phyloP scores from a whole-genome alignment of 2,797 vertebrate species.

The Halcyon badia region DNA sequence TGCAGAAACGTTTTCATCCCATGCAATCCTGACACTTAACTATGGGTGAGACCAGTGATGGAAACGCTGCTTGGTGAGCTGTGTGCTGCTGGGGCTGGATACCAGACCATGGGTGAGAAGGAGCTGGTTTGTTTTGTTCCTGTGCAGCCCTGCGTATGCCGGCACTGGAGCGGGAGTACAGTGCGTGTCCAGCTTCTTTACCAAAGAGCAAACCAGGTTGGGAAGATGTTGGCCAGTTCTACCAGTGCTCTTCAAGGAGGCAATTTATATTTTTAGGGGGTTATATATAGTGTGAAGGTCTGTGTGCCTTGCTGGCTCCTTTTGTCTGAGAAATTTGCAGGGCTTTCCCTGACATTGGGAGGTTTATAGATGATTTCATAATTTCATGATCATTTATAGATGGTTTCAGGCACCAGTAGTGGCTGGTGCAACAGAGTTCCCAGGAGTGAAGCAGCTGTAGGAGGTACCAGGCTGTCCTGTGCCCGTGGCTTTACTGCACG shows the following conservation, averaged over 20 bases:
- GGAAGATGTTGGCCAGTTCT: neutral
- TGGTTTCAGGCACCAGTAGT: neutral
- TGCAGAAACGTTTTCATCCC: fast-evolving
- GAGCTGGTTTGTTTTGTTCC: no score
- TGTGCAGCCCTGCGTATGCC: fast-evolving
- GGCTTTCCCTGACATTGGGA: neutral
- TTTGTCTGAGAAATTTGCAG: neutral
- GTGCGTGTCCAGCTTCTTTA: neutral
- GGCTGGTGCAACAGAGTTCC: neutral
- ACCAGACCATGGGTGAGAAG: fast-evolving
- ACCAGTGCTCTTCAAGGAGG: neutral
- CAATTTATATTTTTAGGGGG: neutral
- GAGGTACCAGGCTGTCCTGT: fast-evolving
- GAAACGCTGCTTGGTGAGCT: fast-evolving
- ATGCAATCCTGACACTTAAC: neutral
- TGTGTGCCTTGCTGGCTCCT: neutral
- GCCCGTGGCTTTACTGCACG: fast-evolving
- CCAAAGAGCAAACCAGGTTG: neutral
- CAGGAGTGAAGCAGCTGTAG: fast-evolving
- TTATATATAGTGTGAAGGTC: neutral
- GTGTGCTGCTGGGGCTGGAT: neutral
- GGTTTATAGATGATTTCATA: neutral
- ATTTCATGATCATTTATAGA: no score
- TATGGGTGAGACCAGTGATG: fast-evolving
- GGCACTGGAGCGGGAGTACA: fast-evolving